Conservation (phyloP, 2,888 invertebrate genomes). For the Amiota mariae region DNA sequence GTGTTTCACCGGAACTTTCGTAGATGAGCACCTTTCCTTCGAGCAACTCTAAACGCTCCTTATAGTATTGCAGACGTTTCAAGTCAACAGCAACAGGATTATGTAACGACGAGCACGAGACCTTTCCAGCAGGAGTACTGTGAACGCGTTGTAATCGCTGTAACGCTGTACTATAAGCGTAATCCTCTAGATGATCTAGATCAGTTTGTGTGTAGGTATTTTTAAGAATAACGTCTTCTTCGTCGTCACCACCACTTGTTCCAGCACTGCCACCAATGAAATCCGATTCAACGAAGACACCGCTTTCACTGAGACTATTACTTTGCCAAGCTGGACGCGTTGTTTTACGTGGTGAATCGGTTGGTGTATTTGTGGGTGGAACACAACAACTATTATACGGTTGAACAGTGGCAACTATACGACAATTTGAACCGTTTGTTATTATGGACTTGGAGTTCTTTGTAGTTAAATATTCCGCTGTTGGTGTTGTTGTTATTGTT, state of each 20-base stretch:
- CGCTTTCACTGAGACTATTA: slow-evolving; percentile 81
- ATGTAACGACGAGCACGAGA: not conserved
- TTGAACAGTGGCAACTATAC: slow-evolving; percentile 79
- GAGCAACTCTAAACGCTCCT: slow-evolving; percentile 78
- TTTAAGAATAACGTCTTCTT: slow-evolving; percentile 20
- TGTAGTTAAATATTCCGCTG: slow-evolving; percentile 21
- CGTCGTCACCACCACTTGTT: slow-evolving; percentile 22
- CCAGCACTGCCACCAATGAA: slow-evolving; percentile 45
- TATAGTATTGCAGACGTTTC: slow-evolving; percentile 79
- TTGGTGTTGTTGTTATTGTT: no score
- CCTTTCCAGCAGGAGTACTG: slow-evolving; percentile 17
- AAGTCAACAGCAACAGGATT: slow-evolving; percentile 66
- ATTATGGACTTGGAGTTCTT: not conserved
- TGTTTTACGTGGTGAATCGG: slow-evolving; percentile 50
- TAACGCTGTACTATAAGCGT: slow-evolving; percentile 29
- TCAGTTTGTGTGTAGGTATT: slow-evolving; percentile 74
- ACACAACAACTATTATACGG: slow-evolving; percentile 75
- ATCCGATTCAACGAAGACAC: slow-evolving; percentile 81
- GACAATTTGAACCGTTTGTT: slow-evolving; percentile 52
- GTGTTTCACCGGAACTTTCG: slow-evolving; percentile 79
- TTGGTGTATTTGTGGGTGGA: slow-evolving; percentile 49
- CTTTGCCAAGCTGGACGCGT: slow-evolving; percentile 62
- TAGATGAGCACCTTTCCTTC: slow-evolving; percentile 80
- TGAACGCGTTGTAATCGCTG: slow-evolving; percentile 8
- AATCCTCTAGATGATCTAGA: slow-evolving; percentile 76